These are phyloP conservation scores for Daptonema setosum DNA, from an alignment of 2,888 invertebrate genomes.

Conservation along the genomic window DNA sequence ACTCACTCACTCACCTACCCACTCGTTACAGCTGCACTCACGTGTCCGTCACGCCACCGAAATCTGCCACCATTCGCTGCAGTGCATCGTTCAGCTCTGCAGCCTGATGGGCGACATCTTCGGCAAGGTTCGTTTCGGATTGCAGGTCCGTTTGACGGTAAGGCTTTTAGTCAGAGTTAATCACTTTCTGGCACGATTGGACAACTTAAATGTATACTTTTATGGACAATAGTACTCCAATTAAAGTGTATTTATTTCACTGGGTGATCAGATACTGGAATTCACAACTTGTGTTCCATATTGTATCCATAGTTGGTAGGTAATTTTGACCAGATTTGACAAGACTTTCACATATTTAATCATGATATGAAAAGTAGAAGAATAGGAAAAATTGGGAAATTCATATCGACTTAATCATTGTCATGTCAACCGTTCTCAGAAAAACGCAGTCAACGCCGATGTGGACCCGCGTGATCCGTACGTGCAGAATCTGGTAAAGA, in stretches of 20 bases:
- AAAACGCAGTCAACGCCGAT: not conserved
- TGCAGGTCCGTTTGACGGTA: not conserved
- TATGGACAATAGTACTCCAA: too few relatives aligned
- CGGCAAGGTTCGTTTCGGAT: not conserved
- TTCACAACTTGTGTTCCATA: not conserved
- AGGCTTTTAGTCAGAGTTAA: too few relatives aligned
- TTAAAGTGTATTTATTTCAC: too few relatives aligned
- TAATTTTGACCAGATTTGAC: too few relatives aligned
- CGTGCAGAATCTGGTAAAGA: constrained; percentile 7
- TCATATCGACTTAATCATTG: too few relatives aligned
- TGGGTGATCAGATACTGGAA: not conserved
- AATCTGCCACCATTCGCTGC: constrained; percentile 52
- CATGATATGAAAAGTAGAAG: too few relatives aligned
- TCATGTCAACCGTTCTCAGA: too few relatives aligned
- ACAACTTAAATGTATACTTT: too few relatives aligned
- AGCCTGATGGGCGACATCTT: constrained; percentile 43
- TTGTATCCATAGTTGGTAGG: not conserved
- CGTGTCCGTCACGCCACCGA: constrained; percentile 53
- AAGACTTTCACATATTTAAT: too few relatives aligned
- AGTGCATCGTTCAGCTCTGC: constrained; percentile 57
- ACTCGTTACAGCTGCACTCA: constrained; percentile 39
- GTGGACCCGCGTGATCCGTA: constrained; percentile 8
- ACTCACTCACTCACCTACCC: not conserved
- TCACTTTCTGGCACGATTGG: too few relatives aligned
- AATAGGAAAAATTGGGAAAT: too few relatives aligned